phyloP scores from a whole-genome alignment of 30 jellyfish, hydroid and myxozoan species.

The Calvadosia cruxmelitensis region DNA sequence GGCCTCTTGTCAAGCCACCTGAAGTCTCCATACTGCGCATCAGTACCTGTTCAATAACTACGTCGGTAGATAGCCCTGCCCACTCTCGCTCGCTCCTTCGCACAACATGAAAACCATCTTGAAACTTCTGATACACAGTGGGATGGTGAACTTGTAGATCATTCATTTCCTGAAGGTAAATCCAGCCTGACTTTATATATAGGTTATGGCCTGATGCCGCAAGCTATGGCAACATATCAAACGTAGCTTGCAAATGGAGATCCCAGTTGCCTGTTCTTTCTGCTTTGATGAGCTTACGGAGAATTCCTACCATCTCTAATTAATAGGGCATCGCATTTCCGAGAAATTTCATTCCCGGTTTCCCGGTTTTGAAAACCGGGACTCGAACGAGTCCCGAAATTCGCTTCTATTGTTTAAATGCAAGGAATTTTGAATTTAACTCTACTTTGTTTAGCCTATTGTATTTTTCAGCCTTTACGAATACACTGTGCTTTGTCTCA shows the following conservation, averaged over 20 bases:
- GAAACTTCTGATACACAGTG: constrained; percentile 5
- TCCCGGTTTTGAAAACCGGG: no score
- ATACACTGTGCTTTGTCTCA: no score
- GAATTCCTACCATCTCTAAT: constrained; percentile 8
- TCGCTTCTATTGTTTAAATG: no score
- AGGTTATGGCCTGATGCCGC: constrained; percentile 48
- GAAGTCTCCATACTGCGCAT: constrained; percentile 13
- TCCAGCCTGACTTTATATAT: constrained; percentile 34
- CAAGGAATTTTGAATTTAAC: no score
- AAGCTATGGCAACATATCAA: constrained; percentile 23
- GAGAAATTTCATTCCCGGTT: no score
- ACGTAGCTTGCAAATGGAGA: constrained; percentile 7
- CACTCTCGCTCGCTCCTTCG: no score
- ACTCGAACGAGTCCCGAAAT: no score
- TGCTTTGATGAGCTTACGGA: constrained; percentile 15
- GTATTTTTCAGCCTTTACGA: no score
- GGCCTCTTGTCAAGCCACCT: constrained; percentile 39
- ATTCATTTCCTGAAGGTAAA: constrained; percentile 29
- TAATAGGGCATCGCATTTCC: no score
- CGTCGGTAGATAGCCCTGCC: no score
- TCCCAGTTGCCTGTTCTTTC: constrained; percentile 39
- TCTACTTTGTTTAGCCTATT: no score
- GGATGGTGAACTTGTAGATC: constrained; percentile 31
- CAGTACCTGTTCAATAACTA: no score
- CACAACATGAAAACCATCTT: constrained; percentile 22